These are phyloP conservation scores for Takifugu rubripes DNA, from an alignment of 2,797 vertebrate species.

Conservation along the genomic window DNA sequence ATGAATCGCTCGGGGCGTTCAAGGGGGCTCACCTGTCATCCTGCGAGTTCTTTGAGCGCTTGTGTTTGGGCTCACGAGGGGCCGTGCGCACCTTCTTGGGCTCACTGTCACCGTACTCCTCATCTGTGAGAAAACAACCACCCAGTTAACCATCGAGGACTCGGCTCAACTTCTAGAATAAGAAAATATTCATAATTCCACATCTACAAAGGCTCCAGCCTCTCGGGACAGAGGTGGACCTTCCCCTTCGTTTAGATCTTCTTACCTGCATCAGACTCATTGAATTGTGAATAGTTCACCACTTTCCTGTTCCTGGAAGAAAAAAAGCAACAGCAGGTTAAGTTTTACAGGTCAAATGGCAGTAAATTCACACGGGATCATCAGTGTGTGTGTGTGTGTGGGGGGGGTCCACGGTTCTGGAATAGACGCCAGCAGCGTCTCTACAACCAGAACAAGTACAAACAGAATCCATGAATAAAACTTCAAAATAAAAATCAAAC, in stretches of 20 bases:
- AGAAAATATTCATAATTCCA: too few relatives aligned
- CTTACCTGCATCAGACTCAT: constrained; percentile 97
- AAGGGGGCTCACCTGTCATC: constrained; percentile 86
- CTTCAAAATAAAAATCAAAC: too few relatives aligned
- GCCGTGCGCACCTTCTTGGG: constrained; percentile 93
- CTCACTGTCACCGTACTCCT: constrained; percentile 91
- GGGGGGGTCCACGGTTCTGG: too few relatives aligned
- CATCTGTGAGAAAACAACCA: constrained; percentile 71
- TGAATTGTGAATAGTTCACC: constrained; percentile 99
- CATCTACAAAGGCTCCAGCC: too few relatives aligned
- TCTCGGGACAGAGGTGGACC: too few relatives aligned
- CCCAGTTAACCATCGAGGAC: neutral
- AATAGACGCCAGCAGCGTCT: too few relatives aligned
- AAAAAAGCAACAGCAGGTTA: constrained; percentile 29
- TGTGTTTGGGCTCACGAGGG: constrained; percentile 92
- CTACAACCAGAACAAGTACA: too few relatives aligned
- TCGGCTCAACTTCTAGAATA: too few relatives aligned
- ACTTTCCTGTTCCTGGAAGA: constrained; percentile 96
- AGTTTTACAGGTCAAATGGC: constrained; percentile 1
- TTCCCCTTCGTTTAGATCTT: neutral
- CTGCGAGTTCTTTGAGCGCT: constrained; percentile 94
- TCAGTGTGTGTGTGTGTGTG: neutral
- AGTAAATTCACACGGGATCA: neutral
- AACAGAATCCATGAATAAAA: too few relatives aligned
- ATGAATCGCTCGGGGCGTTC: too few relatives aligned